A percentile compares a stretch with the other conserved stretches of the same genome.
Conservation (phyloP, 2,113 vertebrate genomes). For the Aegypius monachus region DNA sequence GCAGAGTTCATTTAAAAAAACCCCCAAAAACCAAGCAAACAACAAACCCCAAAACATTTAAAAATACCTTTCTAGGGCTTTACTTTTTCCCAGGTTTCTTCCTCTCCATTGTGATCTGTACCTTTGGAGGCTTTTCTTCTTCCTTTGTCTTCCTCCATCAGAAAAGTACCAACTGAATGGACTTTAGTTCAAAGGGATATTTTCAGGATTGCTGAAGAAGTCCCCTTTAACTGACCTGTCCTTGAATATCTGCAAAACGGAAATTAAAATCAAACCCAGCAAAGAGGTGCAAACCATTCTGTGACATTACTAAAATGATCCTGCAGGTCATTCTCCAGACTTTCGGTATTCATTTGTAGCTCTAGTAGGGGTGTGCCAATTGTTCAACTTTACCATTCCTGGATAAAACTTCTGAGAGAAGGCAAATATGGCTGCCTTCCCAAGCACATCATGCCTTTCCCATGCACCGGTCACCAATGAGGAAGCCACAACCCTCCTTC, state of each 20-base stretch:
- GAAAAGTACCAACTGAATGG: not conserved
- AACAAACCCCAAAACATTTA: not conserved
- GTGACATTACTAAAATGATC: not conserved
- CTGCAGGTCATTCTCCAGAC: not conserved
- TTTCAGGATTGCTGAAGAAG: not conserved
- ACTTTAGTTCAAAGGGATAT: not conserved
- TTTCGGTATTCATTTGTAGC: not conserved
- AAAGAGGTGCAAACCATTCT: not conserved
- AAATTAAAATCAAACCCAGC: not conserved
- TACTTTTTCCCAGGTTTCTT: not conserved
- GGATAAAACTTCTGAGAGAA: not conserved
- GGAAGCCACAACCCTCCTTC: not conserved
- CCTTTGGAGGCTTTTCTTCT: not conserved
- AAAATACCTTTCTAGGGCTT: not conserved
- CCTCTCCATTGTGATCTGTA: not conserved
- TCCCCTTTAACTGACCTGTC: not conserved
- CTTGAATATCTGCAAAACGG: not conserved
- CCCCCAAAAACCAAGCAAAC: not conserved
- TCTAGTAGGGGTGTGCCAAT: not conserved
- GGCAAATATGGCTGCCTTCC: not conserved
- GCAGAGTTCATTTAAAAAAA: not conserved
- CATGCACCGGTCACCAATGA: rapidly evolving
- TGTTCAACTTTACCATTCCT: not conserved
- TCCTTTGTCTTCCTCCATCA: not conserved
- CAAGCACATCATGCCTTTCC: not conserved